Base-by-base conservation (phyloP, 2,888 invertebrate species). In the Dryococelus australis region DNA sequence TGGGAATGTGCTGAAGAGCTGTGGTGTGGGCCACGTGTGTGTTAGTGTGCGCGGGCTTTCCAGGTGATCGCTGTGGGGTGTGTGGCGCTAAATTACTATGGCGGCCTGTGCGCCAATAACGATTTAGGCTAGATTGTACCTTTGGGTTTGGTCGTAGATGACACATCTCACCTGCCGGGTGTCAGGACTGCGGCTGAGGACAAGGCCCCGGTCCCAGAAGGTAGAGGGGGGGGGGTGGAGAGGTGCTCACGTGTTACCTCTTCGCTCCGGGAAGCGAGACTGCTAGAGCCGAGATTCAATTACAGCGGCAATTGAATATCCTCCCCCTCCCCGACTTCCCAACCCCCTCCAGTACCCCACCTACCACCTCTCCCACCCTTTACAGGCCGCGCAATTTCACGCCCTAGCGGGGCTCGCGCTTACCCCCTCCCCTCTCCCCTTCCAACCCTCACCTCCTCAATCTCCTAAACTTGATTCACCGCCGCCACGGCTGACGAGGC, bases 261-360 rank as follows among this genome's bases (percentile, higher is more conserved):
- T 65, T 65, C 65, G 65, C 65, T 65, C 65, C 65, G 65, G 65
- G 65, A 24, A 65, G 65, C 65, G 16, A 65, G 20, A 65, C 65
- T 65, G 65, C 65, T 65, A 65, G 65, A 65, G 65, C 65, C 65
- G 65, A 65, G 65, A 65, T 65, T 65, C 65, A 65, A 65, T 65
- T 65, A 65, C 20, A 65, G 65, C 65, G 65, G 65, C 65, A 65
- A 65, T 65, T 65, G 65, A 65, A 65, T 65, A 65, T 65, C 24
- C 65, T 16, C 65, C 10, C 65, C 65, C 10, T 16, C 65, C 65
- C 24, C n/a, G n/a, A n/a, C n/a, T n/a, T n/a, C n/a, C n/a, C n/a
- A n/a, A 5, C 65, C 24, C 65, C 65, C 24, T 20, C 13, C 65
- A 12, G 20, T 6, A 20, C 65, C 65, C 65, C 65, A n/a, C n/a